Evolutionary conservation across 2,888 invertebrate genomes (phyloP).

Genomic region (Lasioglossum villosulum): DNA sequence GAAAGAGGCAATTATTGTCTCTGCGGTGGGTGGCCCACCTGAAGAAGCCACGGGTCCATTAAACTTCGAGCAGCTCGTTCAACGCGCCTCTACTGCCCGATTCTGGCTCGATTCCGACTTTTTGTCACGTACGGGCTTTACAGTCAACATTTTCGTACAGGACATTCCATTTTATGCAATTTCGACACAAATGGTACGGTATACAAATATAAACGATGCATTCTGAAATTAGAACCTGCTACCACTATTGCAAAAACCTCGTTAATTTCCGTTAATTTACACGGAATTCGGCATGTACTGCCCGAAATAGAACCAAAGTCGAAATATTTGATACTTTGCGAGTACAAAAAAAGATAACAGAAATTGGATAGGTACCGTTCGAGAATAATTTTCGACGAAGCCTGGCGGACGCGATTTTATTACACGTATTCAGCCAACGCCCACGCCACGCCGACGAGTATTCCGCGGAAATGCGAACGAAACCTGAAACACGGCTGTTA

Average conservation of each 20-base stretch:
- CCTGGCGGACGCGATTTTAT: slow-evolving; percentile 18
- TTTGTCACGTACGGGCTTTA: background rate
- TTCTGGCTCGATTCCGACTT: background rate
- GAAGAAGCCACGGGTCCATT: background rate
- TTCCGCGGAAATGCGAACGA: slow-evolving; percentile 1
- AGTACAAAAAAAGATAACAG: background rate
- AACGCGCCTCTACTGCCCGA: background rate
- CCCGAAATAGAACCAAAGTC: background rate
- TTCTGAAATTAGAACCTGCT: background rate
- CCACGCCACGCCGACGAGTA: background rate
- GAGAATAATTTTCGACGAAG: slow-evolving; percentile 2
- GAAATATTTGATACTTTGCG: slow-evolving; percentile 2
- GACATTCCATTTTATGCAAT: too few relatives aligned
- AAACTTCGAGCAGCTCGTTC: background rate
- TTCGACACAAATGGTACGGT: too few relatives aligned
- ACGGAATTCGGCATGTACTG: background rate
- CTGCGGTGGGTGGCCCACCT: background rate
- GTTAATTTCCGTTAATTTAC: background rate
- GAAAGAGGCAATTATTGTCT: slow-evolving; percentile 1
- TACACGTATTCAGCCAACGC: background rate
- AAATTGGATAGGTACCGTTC: background rate
- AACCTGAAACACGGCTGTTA: slow-evolving; percentile 24
- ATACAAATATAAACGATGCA: too few relatives aligned
- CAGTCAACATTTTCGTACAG: background rate
- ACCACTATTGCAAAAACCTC: too few relatives aligned